phyloP scores from a whole-genome alignment of 2,113 vertebrate species.

The Sula dactylatra region DNA sequence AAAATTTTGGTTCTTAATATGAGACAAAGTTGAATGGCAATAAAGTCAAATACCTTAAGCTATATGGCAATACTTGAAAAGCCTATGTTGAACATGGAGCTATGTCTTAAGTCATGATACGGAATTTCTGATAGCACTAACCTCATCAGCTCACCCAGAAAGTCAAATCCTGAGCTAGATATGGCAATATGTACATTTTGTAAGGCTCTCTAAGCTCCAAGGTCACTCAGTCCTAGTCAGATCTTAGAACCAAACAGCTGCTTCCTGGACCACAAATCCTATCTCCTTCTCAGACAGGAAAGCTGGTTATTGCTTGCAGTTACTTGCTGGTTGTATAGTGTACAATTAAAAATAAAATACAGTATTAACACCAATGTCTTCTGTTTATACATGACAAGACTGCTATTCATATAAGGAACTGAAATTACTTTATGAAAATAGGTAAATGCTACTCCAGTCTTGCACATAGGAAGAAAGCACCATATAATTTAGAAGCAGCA shows the following conservation, averaged over 20 bases:
- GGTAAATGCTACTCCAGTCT: neutral
- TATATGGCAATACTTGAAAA: neutral
- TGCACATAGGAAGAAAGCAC: neutral
- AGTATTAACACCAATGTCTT: neutral
- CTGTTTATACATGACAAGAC: neutral
- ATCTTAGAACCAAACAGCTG: neutral
- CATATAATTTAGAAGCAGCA: neutral
- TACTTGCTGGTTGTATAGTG: neutral
- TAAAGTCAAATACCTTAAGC: neutral
- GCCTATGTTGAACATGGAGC: neutral
- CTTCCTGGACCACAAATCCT: neutral
- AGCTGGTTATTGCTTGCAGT: neutral
- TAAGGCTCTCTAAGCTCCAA: neutral
- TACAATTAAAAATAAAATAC: neutral
- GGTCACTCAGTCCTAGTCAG: neutral
- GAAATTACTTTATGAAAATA: neutral
- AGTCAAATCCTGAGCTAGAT: neutral
- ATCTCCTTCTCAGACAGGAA: neutral
- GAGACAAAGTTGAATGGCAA: neutral
- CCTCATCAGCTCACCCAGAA: neutral
- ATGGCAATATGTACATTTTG: neutral
- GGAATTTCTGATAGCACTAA: neutral
- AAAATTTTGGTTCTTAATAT: neutral
- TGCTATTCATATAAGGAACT: neutral
- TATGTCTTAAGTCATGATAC: neutral